phyloP scores from a whole-genome alignment of 2,113 vertebrate genomes.

The Nerophis ophidion region DNA sequence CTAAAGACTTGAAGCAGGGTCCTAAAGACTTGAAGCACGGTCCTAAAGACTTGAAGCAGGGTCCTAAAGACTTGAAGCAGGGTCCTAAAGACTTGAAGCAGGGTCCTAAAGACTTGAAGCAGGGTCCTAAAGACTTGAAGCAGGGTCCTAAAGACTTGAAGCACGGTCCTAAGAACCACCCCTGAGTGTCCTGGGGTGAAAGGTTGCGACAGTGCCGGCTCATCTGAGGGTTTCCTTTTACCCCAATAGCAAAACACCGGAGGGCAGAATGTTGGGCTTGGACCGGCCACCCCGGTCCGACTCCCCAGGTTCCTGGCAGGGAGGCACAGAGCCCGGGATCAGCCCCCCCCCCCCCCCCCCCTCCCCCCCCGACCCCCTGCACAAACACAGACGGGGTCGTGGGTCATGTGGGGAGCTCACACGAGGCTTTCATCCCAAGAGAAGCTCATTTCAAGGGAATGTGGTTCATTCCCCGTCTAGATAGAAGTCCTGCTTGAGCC shows the following conservation, averaged over 20 bases:
- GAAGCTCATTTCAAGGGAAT: conserved; percentile 75
- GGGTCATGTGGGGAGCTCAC: conserved; percentile 67
- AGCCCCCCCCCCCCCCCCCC: conserved; percentile 52
- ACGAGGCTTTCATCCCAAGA: conserved; percentile 68
- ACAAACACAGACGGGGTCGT: conserved; percentile 68
- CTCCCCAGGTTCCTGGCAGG: conserved; percentile 58
- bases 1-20: too few species aligned
- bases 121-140: too few species aligned
- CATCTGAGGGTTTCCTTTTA: conserved; percentile 56
- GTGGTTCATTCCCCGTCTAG: conserved; percentile 65
- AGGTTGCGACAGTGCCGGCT: conserved; percentile 64
- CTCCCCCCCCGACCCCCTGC: too few species aligned
- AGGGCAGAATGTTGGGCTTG: conserved; percentile 50
- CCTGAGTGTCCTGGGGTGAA: conserved; percentile 55
- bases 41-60: too few species aligned
- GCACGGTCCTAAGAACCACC: conserved; percentile 41
- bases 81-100: too few species aligned
- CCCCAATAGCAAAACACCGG: conserved; percentile 60
- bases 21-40: too few species aligned
- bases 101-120: too few species aligned
- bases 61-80: too few species aligned
- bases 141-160: conserved; percentile 15
- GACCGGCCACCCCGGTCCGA: conserved; percentile 55
- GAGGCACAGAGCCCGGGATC: conserved; percentile 62
- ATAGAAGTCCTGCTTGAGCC: conserved; percentile 70